A percentile compares a stretch with the other conserved stretches of the same genome.
These are phyloP conservation scores for Dendrolimus pini DNA, from an alignment of 2,888 invertebrate species.

Conservation along the genomic window DNA sequence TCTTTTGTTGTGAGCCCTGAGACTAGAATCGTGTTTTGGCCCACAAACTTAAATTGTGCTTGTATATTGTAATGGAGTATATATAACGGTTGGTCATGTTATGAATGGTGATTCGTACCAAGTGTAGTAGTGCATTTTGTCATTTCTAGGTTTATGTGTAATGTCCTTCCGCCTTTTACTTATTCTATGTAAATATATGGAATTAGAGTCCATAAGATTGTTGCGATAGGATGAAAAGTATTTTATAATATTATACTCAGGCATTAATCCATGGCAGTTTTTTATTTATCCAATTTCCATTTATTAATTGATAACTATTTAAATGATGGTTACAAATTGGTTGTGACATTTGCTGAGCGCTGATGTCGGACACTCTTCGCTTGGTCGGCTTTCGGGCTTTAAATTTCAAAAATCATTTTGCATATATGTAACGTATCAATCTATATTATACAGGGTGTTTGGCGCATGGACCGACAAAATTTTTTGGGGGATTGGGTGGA, in stretches of 20 bases:
- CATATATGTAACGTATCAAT: too few species aligned
- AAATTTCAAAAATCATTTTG: too few species aligned
- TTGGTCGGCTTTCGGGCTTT: too few species aligned
- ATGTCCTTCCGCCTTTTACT: constrained; percentile 52
- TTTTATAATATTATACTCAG: constrained; percentile 73
- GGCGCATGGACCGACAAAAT: too few species aligned
- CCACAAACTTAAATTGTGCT: constrained; percentile 11
- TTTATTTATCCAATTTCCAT: constrained; percentile 23
- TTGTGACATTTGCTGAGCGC: too few species aligned
- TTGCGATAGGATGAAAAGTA: constrained; percentile 69
- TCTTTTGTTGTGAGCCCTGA: constrained; percentile 11
- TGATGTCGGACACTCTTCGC: too few species aligned
- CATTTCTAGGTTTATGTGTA: constrained; percentile 36
- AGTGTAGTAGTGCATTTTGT: constrained; percentile 27
- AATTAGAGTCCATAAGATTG: constrained; percentile 66
- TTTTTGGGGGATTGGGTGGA: too few species aligned
- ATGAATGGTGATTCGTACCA: constrained; percentile 5
- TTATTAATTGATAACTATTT: too few species aligned
- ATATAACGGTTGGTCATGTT: neutral
- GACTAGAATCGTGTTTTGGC: constrained; percentile 1
- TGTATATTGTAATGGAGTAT: constrained; percentile 1
- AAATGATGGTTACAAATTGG: too few species aligned
- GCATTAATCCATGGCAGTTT: constrained; percentile 40
- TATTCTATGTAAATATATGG: constrained; percentile 66
- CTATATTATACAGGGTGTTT: too few species aligned